These are phyloP conservation scores for Volucella bombylans DNA, from an alignment of 2,888 invertebrate genomes.

Conservation along the genomic window DNA sequence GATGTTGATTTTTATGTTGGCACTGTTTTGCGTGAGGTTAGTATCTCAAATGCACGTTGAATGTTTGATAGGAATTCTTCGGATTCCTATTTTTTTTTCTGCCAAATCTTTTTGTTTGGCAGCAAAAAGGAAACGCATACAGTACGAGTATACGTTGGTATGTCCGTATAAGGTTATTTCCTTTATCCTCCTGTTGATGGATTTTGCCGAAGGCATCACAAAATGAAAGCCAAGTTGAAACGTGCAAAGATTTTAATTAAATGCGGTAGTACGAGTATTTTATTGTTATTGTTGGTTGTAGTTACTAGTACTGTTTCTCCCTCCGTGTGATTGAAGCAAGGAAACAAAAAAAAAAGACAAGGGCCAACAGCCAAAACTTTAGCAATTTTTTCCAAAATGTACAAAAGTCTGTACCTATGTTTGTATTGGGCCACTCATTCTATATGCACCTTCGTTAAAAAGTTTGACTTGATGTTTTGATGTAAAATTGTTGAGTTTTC, in stretches of 20 bases:
- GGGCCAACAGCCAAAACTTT: too few species aligned
- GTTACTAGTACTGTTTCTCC: background rate
- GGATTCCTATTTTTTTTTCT: conserved; percentile 11
- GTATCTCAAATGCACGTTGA: conserved; percentile 57
- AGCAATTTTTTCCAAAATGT: too few species aligned
- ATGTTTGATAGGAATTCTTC: conserved; percentile 57
- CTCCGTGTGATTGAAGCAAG: background rate
- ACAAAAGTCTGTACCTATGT: too few species aligned
- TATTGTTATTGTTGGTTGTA: conserved; percentile 5
- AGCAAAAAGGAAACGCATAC: conserved; percentile 30
- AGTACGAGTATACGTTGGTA: background rate
- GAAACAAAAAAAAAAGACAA: too few species aligned
- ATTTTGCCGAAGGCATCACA: conserved; percentile 56
- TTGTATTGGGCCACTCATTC: too few species aligned
- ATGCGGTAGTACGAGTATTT: conserved; percentile 22
- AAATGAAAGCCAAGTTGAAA: conserved; percentile 48
- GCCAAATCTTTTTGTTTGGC: background rate
- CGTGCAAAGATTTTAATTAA: conserved; percentile 69
- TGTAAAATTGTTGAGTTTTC: too few species aligned
- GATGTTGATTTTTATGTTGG: conserved; percentile 57
- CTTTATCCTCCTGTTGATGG: conserved; percentile 55
- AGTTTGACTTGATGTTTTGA: too few species aligned
- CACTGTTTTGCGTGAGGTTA: conserved; percentile 56
- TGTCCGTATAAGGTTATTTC: conserved; percentile 13
- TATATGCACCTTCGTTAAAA: too few species aligned